Evolutionary conservation across 2,797 vertebrate species (phyloP).

Genomic region (Dallia pectoralis): DNA sequence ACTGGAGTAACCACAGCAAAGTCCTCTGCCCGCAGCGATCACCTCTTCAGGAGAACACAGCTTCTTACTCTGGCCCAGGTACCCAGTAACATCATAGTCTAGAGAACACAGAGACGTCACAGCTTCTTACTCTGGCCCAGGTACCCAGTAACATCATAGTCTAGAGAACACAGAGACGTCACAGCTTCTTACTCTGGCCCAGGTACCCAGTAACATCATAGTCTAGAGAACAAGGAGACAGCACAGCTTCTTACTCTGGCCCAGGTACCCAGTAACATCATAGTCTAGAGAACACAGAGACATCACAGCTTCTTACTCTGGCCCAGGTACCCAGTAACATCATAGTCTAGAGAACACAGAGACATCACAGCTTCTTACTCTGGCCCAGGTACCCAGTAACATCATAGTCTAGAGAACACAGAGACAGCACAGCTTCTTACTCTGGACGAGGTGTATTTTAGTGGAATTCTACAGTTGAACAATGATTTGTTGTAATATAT

Average conservation of each 20-base stretch:
- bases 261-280: conserved; percentile 55
- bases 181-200: too few species aligned
- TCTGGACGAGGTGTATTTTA: background rate
- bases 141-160: conserved; percentile 50
- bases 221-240: too few species aligned
- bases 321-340: background rate
- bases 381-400: conserved; percentile 54
- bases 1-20: conserved; percentile 60
- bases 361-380: conserved; percentile 48
- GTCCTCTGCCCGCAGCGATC: conserved; percentile 46
- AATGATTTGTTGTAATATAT: too few species aligned
- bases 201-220: too few species aligned
- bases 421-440: too few species aligned
- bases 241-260: conserved; percentile 54
- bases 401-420: conserved; percentile 46
- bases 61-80: conserved; percentile 55
- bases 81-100: conserved; percentile 59
- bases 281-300: conserved; percentile 37
- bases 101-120: background rate
- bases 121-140: background rate
- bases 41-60: conserved; percentile 50
- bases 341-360: too few species aligned
- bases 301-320: too few species aligned
- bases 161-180: conserved; percentile 23
- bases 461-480: too few species aligned